Evolutionary conservation across 1,140 invertebrate genomes (phyloP).

Genomic region (Berghia stephanieae): DNA sequence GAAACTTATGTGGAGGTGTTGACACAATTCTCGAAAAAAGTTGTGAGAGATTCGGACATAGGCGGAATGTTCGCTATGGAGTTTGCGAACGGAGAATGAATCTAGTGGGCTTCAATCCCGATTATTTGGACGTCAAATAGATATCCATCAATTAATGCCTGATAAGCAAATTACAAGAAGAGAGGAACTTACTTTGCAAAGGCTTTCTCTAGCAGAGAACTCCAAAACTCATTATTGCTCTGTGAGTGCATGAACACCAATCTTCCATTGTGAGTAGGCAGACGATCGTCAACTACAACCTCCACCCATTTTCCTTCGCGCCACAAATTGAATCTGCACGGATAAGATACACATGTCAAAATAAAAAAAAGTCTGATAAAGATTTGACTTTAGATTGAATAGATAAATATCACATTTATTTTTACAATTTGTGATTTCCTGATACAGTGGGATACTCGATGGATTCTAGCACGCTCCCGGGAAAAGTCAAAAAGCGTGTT

Average conservation of each 20-base stretch:
- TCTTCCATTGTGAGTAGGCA: conserved; percentile 89
- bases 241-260: conserved; percentile 93
- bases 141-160: too few species aligned
- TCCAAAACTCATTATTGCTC: conserved; percentile 92
- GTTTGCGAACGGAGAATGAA: too few species aligned
- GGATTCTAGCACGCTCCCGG: too few species aligned
- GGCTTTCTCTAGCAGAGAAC: conserved; percentile 95
- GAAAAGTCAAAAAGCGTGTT: too few species aligned
- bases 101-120: too few species aligned
- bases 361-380: not conserved
- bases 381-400: not conserved
- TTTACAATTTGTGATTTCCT: not conserved
- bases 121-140: too few species aligned
- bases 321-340: conserved; percentile 86
- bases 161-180: too few species aligned
- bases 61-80: too few species aligned
- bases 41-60: too few species aligned
- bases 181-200: conserved; percentile 84
- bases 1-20: too few species aligned
- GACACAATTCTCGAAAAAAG: too few species aligned
- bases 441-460: not conserved
- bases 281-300: conserved; percentile 92
- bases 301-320: conserved; percentile 79
- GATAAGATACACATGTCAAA: conserved; percentile 67
- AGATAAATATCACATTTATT: not conserved